Conservation (phyloP, 2,888 invertebrate genomes). For the Xestia xanthographa region DNA sequence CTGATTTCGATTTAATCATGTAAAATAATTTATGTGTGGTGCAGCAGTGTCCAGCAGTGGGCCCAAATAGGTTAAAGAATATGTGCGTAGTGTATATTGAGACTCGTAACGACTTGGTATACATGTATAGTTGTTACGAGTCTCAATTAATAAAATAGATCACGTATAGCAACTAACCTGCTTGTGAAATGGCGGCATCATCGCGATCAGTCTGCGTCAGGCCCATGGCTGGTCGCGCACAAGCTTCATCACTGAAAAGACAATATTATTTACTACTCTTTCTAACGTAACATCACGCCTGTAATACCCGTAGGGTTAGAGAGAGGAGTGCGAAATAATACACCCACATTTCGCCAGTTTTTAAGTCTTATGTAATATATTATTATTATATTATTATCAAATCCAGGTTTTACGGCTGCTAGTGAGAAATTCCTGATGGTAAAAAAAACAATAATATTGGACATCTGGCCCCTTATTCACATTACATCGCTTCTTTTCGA, state of each 20-base stretch:
- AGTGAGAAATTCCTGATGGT: background rate
- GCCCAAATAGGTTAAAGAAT: background rate
- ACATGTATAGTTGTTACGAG: background rate
- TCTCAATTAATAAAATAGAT: background rate
- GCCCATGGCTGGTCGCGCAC: constrained; percentile 86
- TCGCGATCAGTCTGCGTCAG: constrained; percentile 82
- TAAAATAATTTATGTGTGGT: no score
- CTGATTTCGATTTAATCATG: background rate
- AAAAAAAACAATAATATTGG: background rate
- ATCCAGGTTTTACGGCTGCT: background rate
- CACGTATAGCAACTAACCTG: constrained; percentile 72
- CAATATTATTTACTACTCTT: constrained; percentile 1
- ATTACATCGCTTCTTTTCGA: background rate
- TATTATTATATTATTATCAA: no score
- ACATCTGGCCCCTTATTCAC: no score
- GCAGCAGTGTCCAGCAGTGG: background rate
- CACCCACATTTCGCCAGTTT: background rate
- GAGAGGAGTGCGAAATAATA: background rate
- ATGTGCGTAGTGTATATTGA: background rate
- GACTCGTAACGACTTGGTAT: no score
- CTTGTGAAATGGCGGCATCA: constrained; percentile 76
- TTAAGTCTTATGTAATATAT: background rate
- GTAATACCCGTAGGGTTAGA: background rate
- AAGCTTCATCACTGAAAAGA: constrained; percentile 86
- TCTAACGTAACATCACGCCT: background rate